Evolutionary conservation across 1,140 invertebrate genomes (phyloP).

Genomic region (Drosophila novamexicana): DNA sequence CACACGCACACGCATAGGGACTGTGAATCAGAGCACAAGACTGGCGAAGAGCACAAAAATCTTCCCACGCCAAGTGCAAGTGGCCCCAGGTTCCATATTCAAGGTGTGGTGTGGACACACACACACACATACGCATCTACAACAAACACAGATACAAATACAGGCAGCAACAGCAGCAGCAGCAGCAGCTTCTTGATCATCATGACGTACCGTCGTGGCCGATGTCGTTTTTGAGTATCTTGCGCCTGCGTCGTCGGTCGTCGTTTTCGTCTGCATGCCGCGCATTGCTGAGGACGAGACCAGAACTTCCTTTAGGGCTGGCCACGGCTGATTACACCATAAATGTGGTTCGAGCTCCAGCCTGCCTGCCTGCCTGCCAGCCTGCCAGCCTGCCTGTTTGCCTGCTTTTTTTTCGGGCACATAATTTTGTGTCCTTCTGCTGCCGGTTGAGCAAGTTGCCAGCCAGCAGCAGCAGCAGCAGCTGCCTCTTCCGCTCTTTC

Average conservation of each 20-base stretch:
- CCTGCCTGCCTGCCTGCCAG: conserved; percentile 25
- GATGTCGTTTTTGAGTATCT: conserved; percentile 16
- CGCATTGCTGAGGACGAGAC: conserved; percentile 68
- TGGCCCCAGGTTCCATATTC: conserved; percentile 63
- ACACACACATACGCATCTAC: conserved; percentile 33
- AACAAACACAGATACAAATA: conserved; percentile 17
- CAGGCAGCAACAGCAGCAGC: conserved; percentile 18
- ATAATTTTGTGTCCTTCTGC: conserved; percentile 74
- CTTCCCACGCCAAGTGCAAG: conserved; percentile 83
- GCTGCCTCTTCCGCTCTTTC: conserved; percentile 42
- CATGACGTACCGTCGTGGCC: conserved; percentile 44
- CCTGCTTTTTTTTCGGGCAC: conserved; percentile 61
- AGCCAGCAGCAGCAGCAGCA: conserved; percentile 56
- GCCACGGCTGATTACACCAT: conserved; percentile 79
- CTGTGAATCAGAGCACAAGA: conserved; percentile 78
- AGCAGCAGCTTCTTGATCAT: conserved; percentile 55
- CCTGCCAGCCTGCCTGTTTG: conserved; percentile 10
- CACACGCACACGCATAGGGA: conserved; percentile 18
- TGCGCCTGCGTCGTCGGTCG: neutral
- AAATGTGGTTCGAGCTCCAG: conserved; percentile 51
- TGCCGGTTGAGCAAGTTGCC: conserved; percentile 65
- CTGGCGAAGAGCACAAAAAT: conserved; percentile 69
- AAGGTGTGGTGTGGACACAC: conserved; percentile 68
- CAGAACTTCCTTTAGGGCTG: conserved; percentile 76
- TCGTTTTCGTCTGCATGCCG: conserved; percentile 68